Evolutionary conservation across 2,888 invertebrate species (phyloP), one percentile per base, ranked within the genome.

Genomic region (Carpatolechia fugitivella): DNA sequence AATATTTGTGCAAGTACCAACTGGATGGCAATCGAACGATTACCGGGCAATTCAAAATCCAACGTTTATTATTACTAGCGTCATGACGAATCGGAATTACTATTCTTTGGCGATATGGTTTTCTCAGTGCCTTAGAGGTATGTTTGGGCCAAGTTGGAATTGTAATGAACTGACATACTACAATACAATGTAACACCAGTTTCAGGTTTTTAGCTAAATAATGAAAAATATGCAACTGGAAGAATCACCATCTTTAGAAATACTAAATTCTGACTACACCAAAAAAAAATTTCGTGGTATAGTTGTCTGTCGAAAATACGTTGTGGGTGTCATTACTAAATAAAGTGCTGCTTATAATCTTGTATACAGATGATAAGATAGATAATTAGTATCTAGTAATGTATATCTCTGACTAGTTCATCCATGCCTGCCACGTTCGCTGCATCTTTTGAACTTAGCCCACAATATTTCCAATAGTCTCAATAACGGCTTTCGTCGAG

Each of bases 31-130:
- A 35, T 63, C 67, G 62, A 64, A 70, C 70, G 69, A 72, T 76
- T 72, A 74, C 69, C 59, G 65, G 63, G 66, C 66, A 68, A 72
- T 72, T 72, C 66, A 65, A 69, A 65, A 69, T 67, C 54, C 59
- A 57, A 60, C 69, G 64, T 72, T 70, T 66, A 76, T 76, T 71
- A 76, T 70, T 66, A 76, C 76, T 71, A 76, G 66, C 66, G 65
- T 78, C 76, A 78, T 82, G 80, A 80, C 82, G 78, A 82, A 82
- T 82, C 63, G 62, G 60, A 81, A 81, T 75, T 64, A 69, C 71
- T 68, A 69, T 73, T 73, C 70, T 69, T 65, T 64, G 66, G 68
- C 66, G 69, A 69, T 68, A 70, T 66, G 58, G 59, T 66, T 66
- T 60, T 64, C 58, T 68, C 65, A 63, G 62, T 62, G 64, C 59